Percentiles rank a stretch among this genome's conserved stretches.
Evolutionary conservation across 2,113 vertebrate species (phyloP).

Genomic region (Triplophysa dalaica): DNA sequence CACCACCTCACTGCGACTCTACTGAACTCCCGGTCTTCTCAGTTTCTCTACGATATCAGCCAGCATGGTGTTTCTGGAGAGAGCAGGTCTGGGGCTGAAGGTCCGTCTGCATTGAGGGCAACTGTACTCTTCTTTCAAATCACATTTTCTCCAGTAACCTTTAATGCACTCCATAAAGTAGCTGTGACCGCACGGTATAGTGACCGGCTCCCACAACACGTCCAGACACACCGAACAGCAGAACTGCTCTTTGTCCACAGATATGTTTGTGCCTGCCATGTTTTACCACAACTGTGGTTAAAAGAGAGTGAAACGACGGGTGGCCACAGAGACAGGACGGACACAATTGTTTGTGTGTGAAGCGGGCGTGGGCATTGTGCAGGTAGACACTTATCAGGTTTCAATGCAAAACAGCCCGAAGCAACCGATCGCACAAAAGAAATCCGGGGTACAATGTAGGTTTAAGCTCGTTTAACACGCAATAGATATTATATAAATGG

Average conservation of each 20-base stretch:
- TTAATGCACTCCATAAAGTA: conserved; percentile 80
- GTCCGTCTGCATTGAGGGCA: conserved; percentile 53
- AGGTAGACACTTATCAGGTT: conserved; percentile 53
- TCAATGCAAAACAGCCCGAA: conserved; percentile 51
- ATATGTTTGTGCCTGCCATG: conserved; percentile 73
- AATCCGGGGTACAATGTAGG: neutral
- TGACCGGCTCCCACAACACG: conserved; percentile 76
- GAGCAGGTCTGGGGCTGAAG: conserved; percentile 49
- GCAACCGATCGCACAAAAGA: conserved; percentile 60
- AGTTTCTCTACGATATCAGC: conserved; percentile 53
- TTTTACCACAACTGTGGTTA: conserved; percentile 9
- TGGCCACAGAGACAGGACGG: neutral
- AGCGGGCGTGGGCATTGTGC: conserved; percentile 54
- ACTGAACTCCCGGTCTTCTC: conserved; percentile 25
- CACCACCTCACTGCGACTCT: neutral
- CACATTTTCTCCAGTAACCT: conserved; percentile 74
- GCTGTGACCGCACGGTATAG: conserved; percentile 84
- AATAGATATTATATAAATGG: neutral
- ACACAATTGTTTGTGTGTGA: conserved; percentile 50
- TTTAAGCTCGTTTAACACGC: conserved; percentile 6
- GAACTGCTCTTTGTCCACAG: conserved; percentile 79
- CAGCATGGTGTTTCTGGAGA: conserved; percentile 54
- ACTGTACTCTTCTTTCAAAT: conserved; percentile 46
- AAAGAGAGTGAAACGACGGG: neutral
- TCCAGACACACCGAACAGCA: conserved; percentile 80